Evolutionary conservation across 2,888 invertebrate species (phyloP), one percentile per base, ranked within the genome.

Genomic region (Polymixis flavicincta): DNA sequence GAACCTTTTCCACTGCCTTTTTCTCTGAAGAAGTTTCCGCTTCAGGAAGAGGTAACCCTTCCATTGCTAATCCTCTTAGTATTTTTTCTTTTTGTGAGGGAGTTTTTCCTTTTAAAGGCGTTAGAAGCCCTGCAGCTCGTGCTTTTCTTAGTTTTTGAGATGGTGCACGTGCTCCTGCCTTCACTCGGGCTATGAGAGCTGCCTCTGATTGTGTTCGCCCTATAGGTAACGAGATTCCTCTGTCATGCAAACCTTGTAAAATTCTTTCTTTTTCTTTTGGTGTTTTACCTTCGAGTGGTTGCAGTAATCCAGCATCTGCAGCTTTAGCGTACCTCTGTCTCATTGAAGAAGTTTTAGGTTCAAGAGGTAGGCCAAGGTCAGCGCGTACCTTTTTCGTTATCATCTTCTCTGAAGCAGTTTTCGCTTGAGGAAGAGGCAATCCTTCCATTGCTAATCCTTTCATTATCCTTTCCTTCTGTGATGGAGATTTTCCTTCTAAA

Each of bases 41-140:
- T 28, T 73, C 73, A 9, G 73, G 73, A 14, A 73, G 73, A 8
- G 28, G 50, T 2, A 73, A 1, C 14, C 73, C 73, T 7, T 73
- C n/a, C 50, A 32, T 60, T 17, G 73, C 73, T n/a, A 74, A n/a
- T 74, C 42, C 73, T 73, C 5, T 74, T 1, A 74, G 0, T 19
- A 73, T 73, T 14, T 7, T 28, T 60, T 42, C 59, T 14, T 48
- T 42, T 7, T 73, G 19, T 7, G 17, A 14, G 0, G 14, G 22
- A 3, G 73, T 11, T 74, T 74, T 73, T 1, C 50, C 50, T 32
- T 73, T 42, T 2, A 73, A 11, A 1, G 73, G 73, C 0, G 73
- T 42, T 0, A 74, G 13, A 11, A 74, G 19, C 0, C 73, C 73
- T 2, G 17, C 60, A 5, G 28, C 73, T 45, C 59, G 19, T 14